These are phyloP conservation scores for Ischnura elegans DNA, from an alignment of 2,888 invertebrate species.

Conservation along the genomic window DNA sequence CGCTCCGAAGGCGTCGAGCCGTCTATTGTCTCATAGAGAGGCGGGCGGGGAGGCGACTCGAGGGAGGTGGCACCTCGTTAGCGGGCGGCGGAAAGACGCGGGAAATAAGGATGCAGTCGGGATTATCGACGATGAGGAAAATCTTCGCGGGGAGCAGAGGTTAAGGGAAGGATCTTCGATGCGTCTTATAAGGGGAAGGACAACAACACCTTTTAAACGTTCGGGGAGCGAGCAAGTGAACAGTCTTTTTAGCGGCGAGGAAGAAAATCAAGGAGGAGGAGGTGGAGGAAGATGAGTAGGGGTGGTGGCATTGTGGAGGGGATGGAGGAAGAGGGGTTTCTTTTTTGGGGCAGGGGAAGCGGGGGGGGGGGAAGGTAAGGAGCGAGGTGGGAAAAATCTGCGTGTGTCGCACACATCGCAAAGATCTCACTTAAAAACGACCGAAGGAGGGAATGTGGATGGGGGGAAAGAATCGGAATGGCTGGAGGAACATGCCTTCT, in stretches of 20 bases:
- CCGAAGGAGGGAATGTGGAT: background rate
- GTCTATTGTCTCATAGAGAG: constrained; percentile 12
- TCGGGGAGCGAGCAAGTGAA: constrained; percentile 56
- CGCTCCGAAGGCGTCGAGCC: background rate
- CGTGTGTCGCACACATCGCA: constrained; percentile 64
- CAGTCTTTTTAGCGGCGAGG: constrained; percentile 62
- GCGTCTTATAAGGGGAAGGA: constrained; percentile 40
- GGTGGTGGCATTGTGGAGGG: background rate
- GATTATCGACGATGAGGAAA: background rate
- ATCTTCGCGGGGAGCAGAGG: background rate
- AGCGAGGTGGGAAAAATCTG: constrained; percentile 51
- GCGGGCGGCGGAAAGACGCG: background rate
- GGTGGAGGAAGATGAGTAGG: background rate
- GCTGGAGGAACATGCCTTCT: background rate
- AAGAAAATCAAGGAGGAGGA: background rate
- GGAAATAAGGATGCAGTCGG: background rate
- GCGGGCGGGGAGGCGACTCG: background rate
- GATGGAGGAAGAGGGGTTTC: background rate
- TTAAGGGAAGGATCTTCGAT: background rate
- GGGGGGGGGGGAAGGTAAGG: constrained; percentile 12
- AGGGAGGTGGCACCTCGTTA: background rate
- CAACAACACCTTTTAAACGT: constrained; percentile 55
- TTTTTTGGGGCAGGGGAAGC: background rate
- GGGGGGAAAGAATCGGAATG: background rate
- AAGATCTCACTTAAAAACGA: constrained; percentile 59